Base-by-base conservation (phyloP, 1,140 invertebrate species). In the Capitella teleta region DNA sequence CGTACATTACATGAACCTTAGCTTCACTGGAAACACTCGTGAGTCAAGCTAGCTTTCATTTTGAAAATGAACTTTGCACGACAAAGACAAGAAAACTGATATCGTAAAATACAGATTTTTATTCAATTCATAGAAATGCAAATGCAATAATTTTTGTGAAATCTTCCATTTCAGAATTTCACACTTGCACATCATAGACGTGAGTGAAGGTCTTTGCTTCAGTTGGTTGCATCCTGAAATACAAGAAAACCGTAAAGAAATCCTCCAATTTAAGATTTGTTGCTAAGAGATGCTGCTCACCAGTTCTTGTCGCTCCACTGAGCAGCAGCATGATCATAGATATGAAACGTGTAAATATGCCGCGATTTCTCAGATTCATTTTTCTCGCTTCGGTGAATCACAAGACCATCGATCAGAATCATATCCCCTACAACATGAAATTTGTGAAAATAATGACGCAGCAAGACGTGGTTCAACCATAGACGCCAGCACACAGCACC, bases 281-380 rank as follows among this genome's bases (percentile, higher is more conserved):
- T 34, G 10, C 19, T 12, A 36, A 42, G n/a, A 32, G 21, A 24
- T 14, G 40, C n/a, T 23, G 52, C 56, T 57, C 51, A 74, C 91
- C 91, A 95, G 61, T 95, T 96, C 1, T 87, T 78, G 52, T 80
- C 70, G 0, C 83, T 82, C 68, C 85, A 97, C 46, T 77, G 74
- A 0, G 82, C 83, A 36, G 82, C 72, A 14, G 82, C 72, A 45
- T 80, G 80, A 68, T 98, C 93, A 45, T 88, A 79, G 0, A 95
- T 78, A 70, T 98, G 94, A 68, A 69, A 96, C 4, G 93, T 96
- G 70, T 98, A 98, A 2, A 87, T 87, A 57, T 92, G 85, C 47
- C 94, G 78, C n/a, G 87, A 84, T 46, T 81, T 80, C 1, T 78
- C 60, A 0, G 89, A 94, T 47, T 74, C 80, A 67, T 98, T 98